These are phyloP conservation scores for Desmodus rotundus DNA, from an alignment of 2,113 vertebrate genomes.

Conservation along the genomic window DNA sequence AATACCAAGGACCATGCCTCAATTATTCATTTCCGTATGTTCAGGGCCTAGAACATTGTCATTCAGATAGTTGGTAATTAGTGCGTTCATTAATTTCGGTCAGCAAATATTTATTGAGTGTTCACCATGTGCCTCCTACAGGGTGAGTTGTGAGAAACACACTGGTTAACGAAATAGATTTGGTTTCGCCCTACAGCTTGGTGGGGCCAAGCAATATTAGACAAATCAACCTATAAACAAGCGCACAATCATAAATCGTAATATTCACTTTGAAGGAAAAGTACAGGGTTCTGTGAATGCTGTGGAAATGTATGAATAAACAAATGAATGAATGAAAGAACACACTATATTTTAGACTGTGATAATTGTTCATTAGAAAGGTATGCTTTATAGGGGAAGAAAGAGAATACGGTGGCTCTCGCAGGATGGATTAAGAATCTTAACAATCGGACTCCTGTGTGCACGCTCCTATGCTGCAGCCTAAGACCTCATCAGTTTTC, in stretches of 20 bases:
- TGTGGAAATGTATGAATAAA: neutral
- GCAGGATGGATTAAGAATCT: neutral
- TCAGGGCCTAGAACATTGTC: neutral
- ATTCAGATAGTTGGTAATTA: neutral
- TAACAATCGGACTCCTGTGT: neutral
- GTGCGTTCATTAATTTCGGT: neutral
- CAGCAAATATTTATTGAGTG: neutral
- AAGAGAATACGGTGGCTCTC: neutral
- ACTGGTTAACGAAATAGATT: neutral
- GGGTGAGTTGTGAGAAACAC: neutral
- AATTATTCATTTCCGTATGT: neutral
- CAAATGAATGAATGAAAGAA: neutral
- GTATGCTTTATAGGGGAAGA: neutral
- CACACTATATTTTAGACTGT: neutral
- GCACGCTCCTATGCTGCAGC: neutral
- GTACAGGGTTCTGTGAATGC: neutral
- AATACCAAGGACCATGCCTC: neutral
- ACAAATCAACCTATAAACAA: neutral
- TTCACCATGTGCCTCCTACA: neutral
- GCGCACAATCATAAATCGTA: neutral
- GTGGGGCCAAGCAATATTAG: neutral
- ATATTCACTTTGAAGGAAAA: neutral
- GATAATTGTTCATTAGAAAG: neutral
- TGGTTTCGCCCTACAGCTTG: neutral
- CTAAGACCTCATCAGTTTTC: neutral